Conservation (phyloP, 1,140 invertebrate species). For the Calephelis nemesis region DNA sequence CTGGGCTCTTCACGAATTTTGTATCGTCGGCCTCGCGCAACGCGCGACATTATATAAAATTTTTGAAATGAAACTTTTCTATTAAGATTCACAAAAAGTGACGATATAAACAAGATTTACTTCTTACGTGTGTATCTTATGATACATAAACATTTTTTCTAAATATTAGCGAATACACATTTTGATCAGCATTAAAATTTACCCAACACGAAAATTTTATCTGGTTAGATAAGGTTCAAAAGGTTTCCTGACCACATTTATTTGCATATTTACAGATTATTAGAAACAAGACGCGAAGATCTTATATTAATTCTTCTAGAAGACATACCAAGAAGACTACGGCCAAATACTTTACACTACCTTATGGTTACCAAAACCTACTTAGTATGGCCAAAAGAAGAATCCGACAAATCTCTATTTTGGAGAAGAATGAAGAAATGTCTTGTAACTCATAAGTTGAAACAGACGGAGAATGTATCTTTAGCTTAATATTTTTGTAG, state of each 20-base stretch:
- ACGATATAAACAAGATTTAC: too few relatives aligned
- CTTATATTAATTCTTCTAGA: constrained; percentile 82
- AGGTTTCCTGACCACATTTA: too few relatives aligned
- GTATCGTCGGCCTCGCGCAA: too few relatives aligned
- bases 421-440: constrained; percentile 69
- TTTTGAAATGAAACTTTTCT: too few relatives aligned
- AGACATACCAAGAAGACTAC: constrained; percentile 79
- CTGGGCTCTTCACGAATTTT: too few relatives aligned
- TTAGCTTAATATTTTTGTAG: constrained; percentile 42
- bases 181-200: too few relatives aligned
- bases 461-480: constrained; percentile 48
- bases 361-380: constrained; percentile 83
- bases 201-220: background rate
- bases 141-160: too few relatives aligned
- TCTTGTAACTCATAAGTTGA: constrained; percentile 49
- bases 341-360: constrained; percentile 82
- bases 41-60: too few relatives aligned
- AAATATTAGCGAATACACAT: too few relatives aligned
- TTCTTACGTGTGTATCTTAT: too few relatives aligned
- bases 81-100: too few relatives aligned
- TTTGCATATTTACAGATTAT: constrained; percentile 59
- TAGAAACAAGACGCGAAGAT: constrained; percentile 81
- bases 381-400: constrained; percentile 80
- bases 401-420: constrained; percentile 60
- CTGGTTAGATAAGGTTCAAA: background rate